A percentile compares a stretch with the other conserved stretches of the same genome.
These are phyloP conservation scores for Zaprionus davidi DNA, from an alignment of 1,140 invertebrate species.

Conservation along the genomic window DNA sequence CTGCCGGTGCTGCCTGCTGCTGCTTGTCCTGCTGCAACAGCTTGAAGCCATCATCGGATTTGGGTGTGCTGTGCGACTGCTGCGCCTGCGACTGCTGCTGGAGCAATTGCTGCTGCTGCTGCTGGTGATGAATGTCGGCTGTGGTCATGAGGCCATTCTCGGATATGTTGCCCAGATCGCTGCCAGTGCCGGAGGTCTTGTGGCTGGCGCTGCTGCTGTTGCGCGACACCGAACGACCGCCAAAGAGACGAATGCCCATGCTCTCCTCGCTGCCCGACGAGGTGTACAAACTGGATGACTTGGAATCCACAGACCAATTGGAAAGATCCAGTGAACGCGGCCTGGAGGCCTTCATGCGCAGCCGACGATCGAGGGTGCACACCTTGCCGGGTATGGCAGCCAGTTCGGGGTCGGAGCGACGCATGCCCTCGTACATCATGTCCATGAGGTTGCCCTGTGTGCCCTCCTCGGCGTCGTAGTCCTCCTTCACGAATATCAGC, in stretches of 20 bases:
- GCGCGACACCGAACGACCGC: slow-evolving; percentile 87
- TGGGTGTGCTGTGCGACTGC: slow-evolving; percentile 43
- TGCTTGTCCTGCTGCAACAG: slow-evolving; percentile 51
- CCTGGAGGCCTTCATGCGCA: slow-evolving; percentile 91
- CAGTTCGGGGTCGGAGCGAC: slow-evolving; percentile 92
- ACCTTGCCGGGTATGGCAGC: slow-evolving; percentile 92
- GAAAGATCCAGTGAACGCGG: slow-evolving; percentile 93
- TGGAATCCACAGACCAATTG: slow-evolving; percentile 94
- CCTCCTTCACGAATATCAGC: slow-evolving; percentile 92
- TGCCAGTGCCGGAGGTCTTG: slow-evolving; percentile 85
- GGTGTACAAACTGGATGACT: slow-evolving; percentile 91
- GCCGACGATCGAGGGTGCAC: slow-evolving; percentile 90
- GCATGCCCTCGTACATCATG: slow-evolving; percentile 89
- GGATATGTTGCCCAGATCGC: slow-evolving; percentile 84
- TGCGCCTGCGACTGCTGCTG: slow-evolving; percentile 46
- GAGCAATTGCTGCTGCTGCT: slow-evolving; percentile 62
- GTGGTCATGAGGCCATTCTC: slow-evolving; percentile 82
- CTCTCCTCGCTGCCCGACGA: slow-evolving; percentile 93
- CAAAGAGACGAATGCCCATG: slow-evolving; percentile 87
- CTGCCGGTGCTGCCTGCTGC: slow-evolving; percentile 56
- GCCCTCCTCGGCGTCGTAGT: slow-evolving; percentile 92
- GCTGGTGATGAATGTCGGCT: slow-evolving; percentile 72
- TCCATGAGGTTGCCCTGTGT: slow-evolving; percentile 87
- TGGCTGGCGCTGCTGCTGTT: slow-evolving; percentile 90
- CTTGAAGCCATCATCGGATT: slow-evolving; percentile 56